phyloP scores from a whole-genome alignment of 2,113 vertebrate species.

The Poeciliopsis retropinna region DNA sequence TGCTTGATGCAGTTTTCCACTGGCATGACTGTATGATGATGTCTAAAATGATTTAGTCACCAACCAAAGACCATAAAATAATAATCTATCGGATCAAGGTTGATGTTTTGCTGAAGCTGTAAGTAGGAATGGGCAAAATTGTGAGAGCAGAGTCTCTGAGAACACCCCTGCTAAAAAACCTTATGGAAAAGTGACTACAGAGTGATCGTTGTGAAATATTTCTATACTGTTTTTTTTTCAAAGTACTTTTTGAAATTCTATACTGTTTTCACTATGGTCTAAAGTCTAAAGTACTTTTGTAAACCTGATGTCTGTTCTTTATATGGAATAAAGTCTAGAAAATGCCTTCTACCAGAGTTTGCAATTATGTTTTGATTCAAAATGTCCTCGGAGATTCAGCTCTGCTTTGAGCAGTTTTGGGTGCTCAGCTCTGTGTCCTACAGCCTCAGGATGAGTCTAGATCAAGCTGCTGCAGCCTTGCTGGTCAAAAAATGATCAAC shows the following conservation, averaged over 20 bases:
- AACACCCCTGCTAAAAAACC: not conserved
- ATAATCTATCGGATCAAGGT: not conserved
- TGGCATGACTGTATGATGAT: not conserved
- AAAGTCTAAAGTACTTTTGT: slow-evolving; percentile 10
- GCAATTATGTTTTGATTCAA: slow-evolving; percentile 37
- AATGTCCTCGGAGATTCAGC: slow-evolving; percentile 1
- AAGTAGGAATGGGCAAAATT: not conserved
- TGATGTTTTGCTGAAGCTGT: not conserved
- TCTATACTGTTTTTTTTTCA: not conserved
- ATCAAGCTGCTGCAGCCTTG: slow-evolving; percentile 11
- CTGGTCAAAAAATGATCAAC: slow-evolving; percentile 32
- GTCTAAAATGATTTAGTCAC: not conserved
- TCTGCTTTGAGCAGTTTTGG: not conserved
- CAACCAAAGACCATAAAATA: not conserved
- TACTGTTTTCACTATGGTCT: not conserved
- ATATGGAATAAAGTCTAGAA: slow-evolving; percentile 16
- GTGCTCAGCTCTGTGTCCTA: slow-evolving; percentile 28
- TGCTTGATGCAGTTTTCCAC: not conserved
- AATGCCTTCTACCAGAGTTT: not conserved
- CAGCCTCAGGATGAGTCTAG: slow-evolving; percentile 37
- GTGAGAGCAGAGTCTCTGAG: slow-evolving; percentile 12
- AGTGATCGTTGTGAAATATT: not conserved
- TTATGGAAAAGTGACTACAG: not conserved
- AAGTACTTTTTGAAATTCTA: slow-evolving; percentile 13
- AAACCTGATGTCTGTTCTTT: slow-evolving; percentile 23